Conservation (phyloP, 2,797 vertebrate species). For the Cossypha polioptera region DNA sequence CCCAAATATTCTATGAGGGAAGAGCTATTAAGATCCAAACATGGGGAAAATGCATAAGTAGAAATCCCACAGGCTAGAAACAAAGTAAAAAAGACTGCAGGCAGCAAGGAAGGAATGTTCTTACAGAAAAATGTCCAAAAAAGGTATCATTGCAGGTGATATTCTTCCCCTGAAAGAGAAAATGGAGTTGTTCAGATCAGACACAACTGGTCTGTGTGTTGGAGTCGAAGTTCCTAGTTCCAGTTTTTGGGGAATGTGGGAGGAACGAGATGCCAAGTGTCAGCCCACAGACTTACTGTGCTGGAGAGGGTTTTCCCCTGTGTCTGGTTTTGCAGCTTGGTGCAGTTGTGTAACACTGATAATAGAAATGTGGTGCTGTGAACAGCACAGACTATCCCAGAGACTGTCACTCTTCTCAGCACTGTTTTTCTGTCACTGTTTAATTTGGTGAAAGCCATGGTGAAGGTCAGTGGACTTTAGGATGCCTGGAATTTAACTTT, state of each 20-base stretch:
- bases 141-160: not conserved
- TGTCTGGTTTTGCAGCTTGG: not conserved
- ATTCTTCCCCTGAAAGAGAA: not conserved
- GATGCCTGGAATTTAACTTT: not conserved
- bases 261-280: not conserved
- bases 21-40: not conserved
- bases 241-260: not conserved
- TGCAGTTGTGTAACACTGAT: not conserved
- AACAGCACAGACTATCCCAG: not conserved
- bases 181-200: not conserved
- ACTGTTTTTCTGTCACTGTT: not conserved
- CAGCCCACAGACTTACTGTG: not conserved
- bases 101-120: not conserved
- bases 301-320: not conserved
- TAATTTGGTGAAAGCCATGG: not conserved
- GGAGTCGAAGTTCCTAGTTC: not conserved
- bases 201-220: not conserved
- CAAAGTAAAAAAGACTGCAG: not conserved
- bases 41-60: not conserved
- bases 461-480: not conserved
- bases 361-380: not conserved
- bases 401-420: not conserved
- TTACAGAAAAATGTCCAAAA: not conserved
- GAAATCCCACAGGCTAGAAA: not conserved
- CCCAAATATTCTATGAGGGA: not conserved